Base-by-base conservation (phyloP, 2,888 invertebrate species). In the Blastobasis lacticolella region DNA sequence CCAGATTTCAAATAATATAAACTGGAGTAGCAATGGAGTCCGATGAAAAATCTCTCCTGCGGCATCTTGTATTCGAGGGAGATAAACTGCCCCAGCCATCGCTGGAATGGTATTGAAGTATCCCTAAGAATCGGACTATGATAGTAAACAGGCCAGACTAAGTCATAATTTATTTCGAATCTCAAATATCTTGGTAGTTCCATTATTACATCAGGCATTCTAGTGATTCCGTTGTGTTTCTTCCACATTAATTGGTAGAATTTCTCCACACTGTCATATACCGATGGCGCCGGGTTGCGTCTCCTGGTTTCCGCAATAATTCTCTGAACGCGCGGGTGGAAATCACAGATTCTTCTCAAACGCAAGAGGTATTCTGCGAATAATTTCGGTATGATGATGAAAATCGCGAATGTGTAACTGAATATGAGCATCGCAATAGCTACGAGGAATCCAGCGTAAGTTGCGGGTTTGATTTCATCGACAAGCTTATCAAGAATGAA, bases 121-220 rank as follows among this genome's bases (percentile, higher is more conserved):
- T 38, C 37, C 36, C 51, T 42, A 5, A 51, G 46, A n/a, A 48
- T 51, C 1, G 51, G 51, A 38, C 51, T 51, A 23, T 51, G 51
- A 9, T 51, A 10, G 23, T 47, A 51, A 40, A 51, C 44, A 10
- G 47, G n/a, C 42, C 42, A 51, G 2, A 38, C 37, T 1, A 51
- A 9, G 37, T 51, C 47, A 9, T 51, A 40, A 8, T 44, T 51
- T 4, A 51, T 47, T 10, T 48, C 38, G 6, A 43, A 23, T 38
- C 6, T 51, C 9, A 51, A 7, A 43, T 42, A 47, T 41, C 9
- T 6, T 10, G 51, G 51, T 10, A 51, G 5, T 23, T 43, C 9
- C 7, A 36, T 10, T 6, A 49, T 46, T 6, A 41, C 36, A 37
- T 52, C 10, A 5, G 49, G 49, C 2, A 49, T 37, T n/a, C 4